Conservation (phyloP, 2,797 vertebrate species). For the Lagorchestes hirsutus region DNA sequence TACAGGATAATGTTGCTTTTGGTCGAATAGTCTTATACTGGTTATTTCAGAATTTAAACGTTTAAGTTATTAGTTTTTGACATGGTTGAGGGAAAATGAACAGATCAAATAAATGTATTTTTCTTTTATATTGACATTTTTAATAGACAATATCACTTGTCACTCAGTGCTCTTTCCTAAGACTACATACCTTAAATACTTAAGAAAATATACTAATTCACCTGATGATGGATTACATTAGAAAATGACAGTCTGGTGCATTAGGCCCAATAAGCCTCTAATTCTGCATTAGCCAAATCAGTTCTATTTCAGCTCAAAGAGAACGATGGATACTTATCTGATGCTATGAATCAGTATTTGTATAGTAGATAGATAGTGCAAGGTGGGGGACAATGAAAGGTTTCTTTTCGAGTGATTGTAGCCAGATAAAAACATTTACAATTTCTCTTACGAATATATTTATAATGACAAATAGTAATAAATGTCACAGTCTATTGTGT, state of each 20-base stretch:
- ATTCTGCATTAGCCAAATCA: conserved; percentile 15
- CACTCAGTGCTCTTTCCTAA: not conserved
- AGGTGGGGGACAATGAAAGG: conserved; percentile 26
- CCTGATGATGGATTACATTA: conserved; percentile 5
- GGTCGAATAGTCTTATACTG: conserved; percentile 27
- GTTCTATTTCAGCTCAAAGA: conserved; percentile 38
- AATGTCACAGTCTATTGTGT: conserved; percentile 67
- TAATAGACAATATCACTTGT: not conserved
- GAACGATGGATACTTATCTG: conserved; percentile 31
- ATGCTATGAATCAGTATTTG: conserved; percentile 60
- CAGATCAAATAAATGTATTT: not conserved
- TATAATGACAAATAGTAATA: conserved; percentile 71
- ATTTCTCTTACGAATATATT: conserved; percentile 77
- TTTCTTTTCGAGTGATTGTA: conserved; percentile 70
- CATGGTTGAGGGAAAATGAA: not conserved
- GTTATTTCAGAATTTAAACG: conserved; percentile 12
- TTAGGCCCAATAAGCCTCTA: conserved; percentile 17
- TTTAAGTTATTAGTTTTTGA: conserved; percentile 30
- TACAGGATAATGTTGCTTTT: conserved; percentile 2
- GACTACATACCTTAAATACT: not conserved
- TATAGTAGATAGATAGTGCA: conserved; percentile 60
- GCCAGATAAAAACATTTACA: conserved; percentile 73
- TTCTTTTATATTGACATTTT: conserved; percentile 26
- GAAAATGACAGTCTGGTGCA: not conserved
- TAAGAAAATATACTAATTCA: conserved; percentile 25